Conservation (phyloP, 1,140 invertebrate species). For the Lucilia cuprina region DNA sequence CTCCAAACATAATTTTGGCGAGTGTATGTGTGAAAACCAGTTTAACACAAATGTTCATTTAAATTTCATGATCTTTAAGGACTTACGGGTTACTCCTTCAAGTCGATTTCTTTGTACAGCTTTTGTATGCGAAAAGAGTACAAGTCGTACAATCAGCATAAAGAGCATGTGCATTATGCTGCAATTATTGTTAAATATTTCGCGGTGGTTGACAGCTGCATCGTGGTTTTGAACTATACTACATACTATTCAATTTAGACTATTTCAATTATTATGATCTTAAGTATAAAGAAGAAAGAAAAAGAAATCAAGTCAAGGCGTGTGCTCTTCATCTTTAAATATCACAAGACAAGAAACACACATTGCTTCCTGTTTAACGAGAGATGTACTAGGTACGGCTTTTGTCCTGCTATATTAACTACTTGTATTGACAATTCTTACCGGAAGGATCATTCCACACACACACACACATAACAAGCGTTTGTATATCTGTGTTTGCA, state of each 20-base stretch:
- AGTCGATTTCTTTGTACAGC: neutral
- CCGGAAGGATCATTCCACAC: slow-evolving; percentile 31
- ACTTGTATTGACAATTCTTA: neutral
- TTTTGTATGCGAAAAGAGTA: neutral
- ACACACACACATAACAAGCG: neutral
- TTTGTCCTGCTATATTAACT: neutral
- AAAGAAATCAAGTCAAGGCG: slow-evolving; percentile 17
- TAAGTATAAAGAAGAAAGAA: neutral
- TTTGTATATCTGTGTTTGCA: neutral
- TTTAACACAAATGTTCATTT: neutral
- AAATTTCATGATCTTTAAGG: neutral
- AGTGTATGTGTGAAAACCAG: neutral
- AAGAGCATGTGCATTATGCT: slow-evolving; percentile 4
- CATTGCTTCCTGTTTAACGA: slow-evolving; percentile 34
- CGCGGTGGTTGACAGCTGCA: slow-evolving; percentile 31
- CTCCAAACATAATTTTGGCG: neutral
- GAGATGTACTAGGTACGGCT: neutral
- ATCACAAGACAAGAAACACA: neutral
- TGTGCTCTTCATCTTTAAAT: slow-evolving; percentile 20
- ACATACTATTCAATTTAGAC: neutral
- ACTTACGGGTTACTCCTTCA: neutral
- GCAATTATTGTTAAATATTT: neutral
- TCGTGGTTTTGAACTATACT: neutral
- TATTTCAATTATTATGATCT: neutral
- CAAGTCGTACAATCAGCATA: neutral